phyloP scores from a whole-genome alignment of 2,888 invertebrate genomes.

The Dasypolia templi region DNA sequence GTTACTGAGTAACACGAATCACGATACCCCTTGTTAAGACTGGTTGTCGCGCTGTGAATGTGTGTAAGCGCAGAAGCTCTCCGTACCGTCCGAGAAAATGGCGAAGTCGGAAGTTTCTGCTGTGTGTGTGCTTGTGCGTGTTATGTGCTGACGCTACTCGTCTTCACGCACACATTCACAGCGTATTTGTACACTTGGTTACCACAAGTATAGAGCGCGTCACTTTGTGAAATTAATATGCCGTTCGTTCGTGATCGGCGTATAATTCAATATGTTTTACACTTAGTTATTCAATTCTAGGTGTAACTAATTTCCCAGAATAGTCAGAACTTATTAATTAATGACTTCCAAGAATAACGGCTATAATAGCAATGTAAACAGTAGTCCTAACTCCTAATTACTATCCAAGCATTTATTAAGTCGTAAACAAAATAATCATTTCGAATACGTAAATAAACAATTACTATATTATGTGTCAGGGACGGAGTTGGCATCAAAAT shows the following conservation, averaged over 20 bases:
- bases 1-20: too few relatives aligned
- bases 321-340: constrained; percentile 19
- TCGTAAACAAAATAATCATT: constrained; percentile 43
- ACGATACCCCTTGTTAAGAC: too few relatives aligned
- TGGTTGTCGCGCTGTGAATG: too few relatives aligned
- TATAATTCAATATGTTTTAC: neutral
- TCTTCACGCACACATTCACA: too few relatives aligned
- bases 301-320: neutral
- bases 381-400: constrained; percentile 21
- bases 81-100: too few relatives aligned
- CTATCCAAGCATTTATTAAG: constrained; percentile 31
- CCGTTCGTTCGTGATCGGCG: neutral
- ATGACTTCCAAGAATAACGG: constrained; percentile 3
- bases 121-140: too few relatives aligned
- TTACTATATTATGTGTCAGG: neutral
- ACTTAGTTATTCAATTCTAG: neutral
- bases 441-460: constrained; percentile 12
- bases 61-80: too few relatives aligned
- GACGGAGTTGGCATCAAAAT: neutral
- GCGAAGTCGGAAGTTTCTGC: too few relatives aligned
- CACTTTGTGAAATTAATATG: too few relatives aligned
- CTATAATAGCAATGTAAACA: constrained; percentile 17
- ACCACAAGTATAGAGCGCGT: too few relatives aligned
- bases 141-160: too few relatives aligned
- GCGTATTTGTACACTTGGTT: too few relatives aligned